Conservation (phyloP, 1,140 invertebrate genomes). For the Drosophila serrata region DNA sequence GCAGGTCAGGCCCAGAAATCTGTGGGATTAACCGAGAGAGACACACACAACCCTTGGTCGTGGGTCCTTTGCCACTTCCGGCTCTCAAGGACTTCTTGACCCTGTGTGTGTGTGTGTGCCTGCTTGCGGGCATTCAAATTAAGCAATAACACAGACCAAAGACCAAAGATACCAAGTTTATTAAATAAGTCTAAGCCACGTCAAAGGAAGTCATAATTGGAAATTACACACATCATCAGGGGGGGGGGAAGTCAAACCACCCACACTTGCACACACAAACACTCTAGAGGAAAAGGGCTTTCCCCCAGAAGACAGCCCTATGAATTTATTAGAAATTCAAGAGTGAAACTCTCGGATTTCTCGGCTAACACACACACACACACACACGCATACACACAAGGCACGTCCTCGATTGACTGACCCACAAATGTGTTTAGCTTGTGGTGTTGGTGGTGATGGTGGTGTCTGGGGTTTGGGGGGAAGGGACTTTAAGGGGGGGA, state of each 20-base stretch:
- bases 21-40: slow-evolving; percentile 34
- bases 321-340: slow-evolving; percentile 82
- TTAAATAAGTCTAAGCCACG: slow-evolving; percentile 45
- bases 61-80: slow-evolving; percentile 13
- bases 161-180: slow-evolving; percentile 36
- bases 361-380: slow-evolving; percentile 25
- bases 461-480: background rate
- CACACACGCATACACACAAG: slow-evolving; percentile 28
- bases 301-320: slow-evolving; percentile 28
- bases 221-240: slow-evolving; percentile 75
- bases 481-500: background rate
- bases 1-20: slow-evolving; percentile 35
- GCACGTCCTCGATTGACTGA: slow-evolving; percentile 65
- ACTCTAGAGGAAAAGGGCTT: slow-evolving; percentile 4
- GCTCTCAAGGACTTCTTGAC: slow-evolving; percentile 40
- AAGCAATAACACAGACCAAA: slow-evolving; percentile 34
- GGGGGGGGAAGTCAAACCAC: slow-evolving; percentile 14
- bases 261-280: slow-evolving; percentile 20
- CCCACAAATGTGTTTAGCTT: slow-evolving; percentile 68
- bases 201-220: slow-evolving; percentile 75
- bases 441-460: background rate
- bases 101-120: background rate
- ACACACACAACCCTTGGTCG: slow-evolving; percentile 20
- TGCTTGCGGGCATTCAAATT: slow-evolving; percentile 58
- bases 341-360: slow-evolving; percentile 76